Conservation (phyloP, 2,113 vertebrate species). For the Vidua macroura region DNA sequence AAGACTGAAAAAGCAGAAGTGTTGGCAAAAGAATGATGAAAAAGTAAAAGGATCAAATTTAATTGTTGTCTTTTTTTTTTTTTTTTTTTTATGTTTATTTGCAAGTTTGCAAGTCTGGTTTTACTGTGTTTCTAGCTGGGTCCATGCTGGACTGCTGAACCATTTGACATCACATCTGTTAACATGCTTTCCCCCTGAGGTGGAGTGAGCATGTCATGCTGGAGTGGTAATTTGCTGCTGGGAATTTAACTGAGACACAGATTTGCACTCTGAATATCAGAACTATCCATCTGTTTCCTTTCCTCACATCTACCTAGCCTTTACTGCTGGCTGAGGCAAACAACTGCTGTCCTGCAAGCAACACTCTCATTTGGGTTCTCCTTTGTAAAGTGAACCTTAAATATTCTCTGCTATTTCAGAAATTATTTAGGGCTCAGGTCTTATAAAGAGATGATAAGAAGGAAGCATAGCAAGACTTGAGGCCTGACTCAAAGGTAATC, state of each 20-base stretch:
- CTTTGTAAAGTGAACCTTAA: background rate
- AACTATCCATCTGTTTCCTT: slow-evolving; percentile 45
- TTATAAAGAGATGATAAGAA: background rate
- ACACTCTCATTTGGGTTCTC: background rate
- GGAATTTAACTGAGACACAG: slow-evolving; percentile 27
- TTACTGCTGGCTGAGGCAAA: background rate
- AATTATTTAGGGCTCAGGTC: background rate
- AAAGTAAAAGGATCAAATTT: background rate
- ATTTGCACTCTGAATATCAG: slow-evolving; percentile 26
- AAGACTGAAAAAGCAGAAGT: background rate
- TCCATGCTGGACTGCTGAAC: background rate
- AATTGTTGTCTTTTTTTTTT: background rate
- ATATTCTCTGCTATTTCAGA: background rate
- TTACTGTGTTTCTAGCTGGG: background rate
- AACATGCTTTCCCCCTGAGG: background rate
- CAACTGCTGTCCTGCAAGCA: background rate
- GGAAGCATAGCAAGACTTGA: background rate
- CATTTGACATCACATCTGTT: background rate
- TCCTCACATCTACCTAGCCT: background rate
- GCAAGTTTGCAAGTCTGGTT: background rate
- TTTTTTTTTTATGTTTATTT: background rate
- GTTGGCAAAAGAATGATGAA: background rate
- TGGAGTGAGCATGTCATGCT: background rate
- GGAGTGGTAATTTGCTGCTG: slow-evolving; percentile 14
- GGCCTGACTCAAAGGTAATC: background rate